Base-by-base conservation (phyloP, 64 coral and sea anemone genomes). In the Acropora tenuis region DNA sequence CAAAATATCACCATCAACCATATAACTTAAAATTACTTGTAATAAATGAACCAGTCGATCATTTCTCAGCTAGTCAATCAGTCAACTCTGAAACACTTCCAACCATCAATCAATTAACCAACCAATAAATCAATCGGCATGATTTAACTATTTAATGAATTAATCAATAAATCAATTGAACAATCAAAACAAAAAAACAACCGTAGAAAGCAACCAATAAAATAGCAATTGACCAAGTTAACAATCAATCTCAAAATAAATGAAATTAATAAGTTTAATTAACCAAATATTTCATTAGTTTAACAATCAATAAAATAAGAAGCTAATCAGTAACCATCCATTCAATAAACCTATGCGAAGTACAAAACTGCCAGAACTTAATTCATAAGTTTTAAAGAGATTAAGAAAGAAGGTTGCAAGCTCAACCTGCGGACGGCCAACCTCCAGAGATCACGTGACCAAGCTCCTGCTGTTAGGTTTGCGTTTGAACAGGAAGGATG, bases 1-100 rank as follows among this genome's bases (percentile, higher is more conserved):
- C 80, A 73, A 48, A 47, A 72, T 69, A 48, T 73, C 59, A 45
- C 60, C 19, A 67, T 83, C 80, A 60, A 83, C 80, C n/a, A 57
- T 60, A 50, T 82, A 50, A 57, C 49, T 18, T 16, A 50, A 82
- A 82, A 18, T 40, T 57, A 82, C 59, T 60, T 50, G 49, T 40
- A 82, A 82, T 18, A 8, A 52, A 82, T 60, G 0, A 82, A 47
- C 2, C 44, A 52, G 59, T 41, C 44, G 59, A 82, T 40, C 59
- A 53, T 43, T n/a, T 83, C 50, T 53, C 50, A 53, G 50, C 8
- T 53, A 53, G 50, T 53, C 50, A 53, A 8, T 53, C 8, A 53
- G 50, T 53, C 50, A 53, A 53, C 50, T 53, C 50, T 53, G 50
- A 1, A 53, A 53, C 50, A 53, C 50, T 43, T 83, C 53, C 1